phyloP scores from a whole-genome alignment of 2,888 invertebrate species.

The Rhingia rostrata region DNA sequence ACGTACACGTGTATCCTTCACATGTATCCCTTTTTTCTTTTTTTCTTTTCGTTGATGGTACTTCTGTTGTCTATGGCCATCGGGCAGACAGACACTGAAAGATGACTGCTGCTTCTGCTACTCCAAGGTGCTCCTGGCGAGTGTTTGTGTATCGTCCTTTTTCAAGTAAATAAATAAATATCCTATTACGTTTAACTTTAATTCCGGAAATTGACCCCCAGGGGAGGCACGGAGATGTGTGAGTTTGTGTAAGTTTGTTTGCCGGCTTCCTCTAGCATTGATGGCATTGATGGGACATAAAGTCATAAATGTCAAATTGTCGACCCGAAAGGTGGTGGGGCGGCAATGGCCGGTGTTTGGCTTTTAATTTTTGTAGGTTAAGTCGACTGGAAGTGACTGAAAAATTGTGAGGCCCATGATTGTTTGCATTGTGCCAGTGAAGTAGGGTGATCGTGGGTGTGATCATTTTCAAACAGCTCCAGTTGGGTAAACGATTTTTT shows the following conservation, averaged over 20 bases:
- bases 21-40: too few relatives aligned
- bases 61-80: constrained; percentile 39
- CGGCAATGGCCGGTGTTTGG: background rate
- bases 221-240: background rate
- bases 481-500: too few relatives aligned
- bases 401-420: too few relatives aligned
- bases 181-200: constrained; percentile 63
- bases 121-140: background rate
- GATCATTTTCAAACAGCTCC: too few relatives aligned
- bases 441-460: too few relatives aligned
- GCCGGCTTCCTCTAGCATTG: background rate
- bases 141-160: constrained; percentile 26
- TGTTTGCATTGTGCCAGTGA: too few relatives aligned
- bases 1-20: constrained; percentile 3
- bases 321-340: background rate
- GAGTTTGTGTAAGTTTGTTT: background rate
- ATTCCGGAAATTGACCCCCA: constrained; percentile 52
- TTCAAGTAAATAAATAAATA: constrained; percentile 62
- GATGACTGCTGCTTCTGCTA: background rate
- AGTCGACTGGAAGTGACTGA: too few relatives aligned
- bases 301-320: constrained; percentile 64
- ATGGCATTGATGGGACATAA: constrained; percentile 60
- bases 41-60: background rate
- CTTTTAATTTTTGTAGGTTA: too few relatives aligned
- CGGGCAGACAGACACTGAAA: constrained; percentile 6